Base-by-base conservation (phyloP, 53 echinoderm and acorn worm species). In the Antedon mediterranea region DNA sequence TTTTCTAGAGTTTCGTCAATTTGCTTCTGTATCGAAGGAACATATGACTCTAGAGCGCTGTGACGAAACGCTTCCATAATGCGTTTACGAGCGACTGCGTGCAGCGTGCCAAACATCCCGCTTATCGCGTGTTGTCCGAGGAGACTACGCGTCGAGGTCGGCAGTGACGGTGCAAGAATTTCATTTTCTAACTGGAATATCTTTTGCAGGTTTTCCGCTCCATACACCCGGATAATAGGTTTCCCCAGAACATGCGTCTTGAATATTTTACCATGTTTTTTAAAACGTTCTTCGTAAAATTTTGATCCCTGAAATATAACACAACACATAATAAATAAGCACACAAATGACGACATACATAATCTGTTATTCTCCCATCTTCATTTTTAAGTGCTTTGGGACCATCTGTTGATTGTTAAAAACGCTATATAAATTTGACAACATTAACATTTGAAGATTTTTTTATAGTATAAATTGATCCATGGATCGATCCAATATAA, bases 171-270 rank as follows among this genome's bases (percentile, higher is more conserved):
- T 57, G 7, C 11, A 34, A 97, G 89, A 28, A 91, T 88, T 31
- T 97, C 97, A 5, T 89, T 82, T 72, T 97, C 97, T 7, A 92
- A 89, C 72, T 89, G 87, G 11, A 97, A 85, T 5, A 97, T 89
- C 75, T 87, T 92, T 5, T 85, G 89, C 34, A 97, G 78, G 77
- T 97, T 92, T 3, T 97, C 97, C 4, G 92, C 83, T 73, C 97
- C 97, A 7, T 83, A 41, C 0, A 91, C 87, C 3, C 97, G 87
- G 13, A 97, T 83, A 15, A 92, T 92, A 0, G 92, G 89, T 20
- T 81, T 74, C 18, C 86, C 87, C 30, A 97, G 81, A n/a, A 97
- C 78, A 74, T 97, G 97, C 1, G 97, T 97, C 73, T 89, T 97
- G 79, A 92, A 92, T 13, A 97, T 37, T 28, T 90, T 82, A 29